Base-by-base conservation (phyloP, 1,140 invertebrate genomes). In the Hypsibius dujardini region DNA sequence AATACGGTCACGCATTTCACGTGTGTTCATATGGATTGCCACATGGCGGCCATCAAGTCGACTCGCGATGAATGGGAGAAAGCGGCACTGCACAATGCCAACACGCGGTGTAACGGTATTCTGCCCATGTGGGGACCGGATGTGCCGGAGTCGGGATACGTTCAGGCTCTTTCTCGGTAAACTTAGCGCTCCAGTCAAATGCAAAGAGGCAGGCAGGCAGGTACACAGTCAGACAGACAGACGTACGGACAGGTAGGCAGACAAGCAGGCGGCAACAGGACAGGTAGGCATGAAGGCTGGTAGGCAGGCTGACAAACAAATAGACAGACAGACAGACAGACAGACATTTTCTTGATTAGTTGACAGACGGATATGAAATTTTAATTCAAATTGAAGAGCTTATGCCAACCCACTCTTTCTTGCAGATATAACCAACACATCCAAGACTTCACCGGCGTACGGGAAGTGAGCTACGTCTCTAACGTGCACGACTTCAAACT, bases 1-100 rank as follows among this genome's bases (percentile, higher is more conserved):
- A 89, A 87, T 7, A 97, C 94, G 0, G 94, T 98, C 1, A 94
- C 92, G 1, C 94, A 98, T 82, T 97, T 97, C 81, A 98, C 98
- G 81, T 87, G 97, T 12, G 92, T 98, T 1, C 95, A 98, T 80
- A 87, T 96, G 12, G 93, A 98, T 78, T 98, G 95, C 78, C 94
- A 98, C 79, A 92, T 93, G 84, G 90, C 90, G 7, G 94, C 94
- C 69, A 93, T 98, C 47, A 85, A 86, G 84, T 86, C 78, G 72
- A 75, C 84, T 50, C 82, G 94, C 72, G 93, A 97, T 76, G 94
- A 97, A 80, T 97, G 94, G 95, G 94, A 97, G 78, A 92, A 90
- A 72, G 94, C 95, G 0, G 91, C 92, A 1, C 81, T 98, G 59
- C 94, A 98, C 80, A 98, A 98, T 81, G 92, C 92, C 0, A 97